Evolutionary conservation across 1,140 invertebrate species (phyloP), one percentile per base, ranked within the genome.

Genomic region (Pachypeltis micranthus): DNA sequence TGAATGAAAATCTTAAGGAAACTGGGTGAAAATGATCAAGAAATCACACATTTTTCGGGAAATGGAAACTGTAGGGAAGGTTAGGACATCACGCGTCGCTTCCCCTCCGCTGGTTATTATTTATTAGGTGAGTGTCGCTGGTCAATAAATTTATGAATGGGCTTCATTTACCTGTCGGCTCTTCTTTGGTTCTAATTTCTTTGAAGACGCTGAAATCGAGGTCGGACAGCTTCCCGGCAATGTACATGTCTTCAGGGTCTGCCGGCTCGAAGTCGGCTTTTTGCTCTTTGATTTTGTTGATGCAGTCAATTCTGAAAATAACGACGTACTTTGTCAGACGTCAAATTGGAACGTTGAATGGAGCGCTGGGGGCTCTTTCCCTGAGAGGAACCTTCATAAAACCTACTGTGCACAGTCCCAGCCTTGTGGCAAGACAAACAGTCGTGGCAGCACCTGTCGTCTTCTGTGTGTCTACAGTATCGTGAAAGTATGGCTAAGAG

Each of bases 211-310:
- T 77, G 64, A 84, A 83, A 63, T 82, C 78, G 64, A 83, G 75
- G 61, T 81, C 81, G 23, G 79, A 77, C 34, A 81, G 79, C 31
- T 85, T 83, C 24, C 81, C 84, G 12, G 86, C 90, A 2, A 91
- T 79, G 71, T 90, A 93, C 80, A 91, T 84, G 67, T 88, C 86
- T 70, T 91, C 88, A 1, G 90, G 86, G 70, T 93, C 90, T 0
- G 87, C 81, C 14, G 85, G 84, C 19, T 86, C 82, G 25, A 92
- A 79, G 72, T 93, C 90, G 0, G 89, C 90, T 68, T 86, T 79
- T 44, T 84, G 80, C 67, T 83, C 77, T 51, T 85, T 80, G 25
- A 93, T 83, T 70, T 81, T 80, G 23, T 82, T 76, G 66, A 92
- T 79, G 69, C 90, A 93, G 34, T 88, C 85, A 62, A 85, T 2